phyloP scores from a whole-genome alignment of 1,140 invertebrate genomes.

The Frieseomelitta varia region DNA sequence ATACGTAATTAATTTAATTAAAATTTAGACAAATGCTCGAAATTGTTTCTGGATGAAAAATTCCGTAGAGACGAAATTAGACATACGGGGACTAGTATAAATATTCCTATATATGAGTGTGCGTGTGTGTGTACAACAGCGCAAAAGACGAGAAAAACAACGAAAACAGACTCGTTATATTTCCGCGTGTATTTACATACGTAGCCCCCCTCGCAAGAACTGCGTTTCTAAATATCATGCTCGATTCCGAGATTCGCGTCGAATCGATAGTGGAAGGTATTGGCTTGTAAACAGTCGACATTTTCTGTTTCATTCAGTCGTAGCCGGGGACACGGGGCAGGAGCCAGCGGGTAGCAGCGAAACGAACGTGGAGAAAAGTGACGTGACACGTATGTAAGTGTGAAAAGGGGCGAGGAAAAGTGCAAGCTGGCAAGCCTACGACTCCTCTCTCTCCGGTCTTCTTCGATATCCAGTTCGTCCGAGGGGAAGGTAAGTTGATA shows the following conservation, averaged over 20 bases:
- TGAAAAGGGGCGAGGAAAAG: background rate
- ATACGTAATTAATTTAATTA: background rate
- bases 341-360: background rate
- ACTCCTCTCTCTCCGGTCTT: background rate
- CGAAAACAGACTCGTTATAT: background rate
- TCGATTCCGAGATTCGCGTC: background rate
- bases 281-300: background rate
- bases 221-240: background rate
- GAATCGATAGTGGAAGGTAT: background rate
- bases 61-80: too few relatives aligned
- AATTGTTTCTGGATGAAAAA: too few relatives aligned
- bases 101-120: too few relatives aligned
- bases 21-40: background rate
- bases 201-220: too few relatives aligned
- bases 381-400: constrained; percentile 13
- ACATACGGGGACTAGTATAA: too few relatives aligned
- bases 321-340: background rate
- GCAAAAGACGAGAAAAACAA: too few relatives aligned
- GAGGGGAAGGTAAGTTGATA: constrained; percentile 2
- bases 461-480: background rate
- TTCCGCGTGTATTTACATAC: background rate
- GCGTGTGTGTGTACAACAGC: too few relatives aligned
- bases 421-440: constrained; percentile 2
- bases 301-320: background rate
- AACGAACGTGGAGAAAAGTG: background rate